A percentile compares a stretch with the other conserved stretches of the same genome.
phyloP scores from a whole-genome alignment of 1,140 invertebrate genomes.

The Nomia melanderi region DNA sequence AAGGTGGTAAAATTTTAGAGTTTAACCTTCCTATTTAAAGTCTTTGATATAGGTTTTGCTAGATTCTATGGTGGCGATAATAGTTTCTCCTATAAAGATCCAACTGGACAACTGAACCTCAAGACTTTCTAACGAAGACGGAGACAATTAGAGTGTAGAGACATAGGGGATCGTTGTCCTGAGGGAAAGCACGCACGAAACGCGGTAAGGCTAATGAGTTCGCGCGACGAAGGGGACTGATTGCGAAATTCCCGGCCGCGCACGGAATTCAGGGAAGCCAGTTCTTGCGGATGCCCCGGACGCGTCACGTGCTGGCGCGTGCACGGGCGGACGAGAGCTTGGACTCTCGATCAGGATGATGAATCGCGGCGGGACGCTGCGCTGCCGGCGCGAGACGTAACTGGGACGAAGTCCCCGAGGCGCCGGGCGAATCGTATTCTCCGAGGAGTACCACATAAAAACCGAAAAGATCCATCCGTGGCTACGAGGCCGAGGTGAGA shows the following conservation, averaged over 20 bases:
- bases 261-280: neutral
- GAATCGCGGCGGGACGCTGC: neutral
- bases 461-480: constrained; percentile 51
- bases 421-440: constrained; percentile 29
- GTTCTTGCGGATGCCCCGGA: neutral
- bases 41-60: too few species aligned
- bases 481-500: constrained; percentile 71
- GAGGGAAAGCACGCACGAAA: neutral
- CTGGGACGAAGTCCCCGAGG: constrained; percentile 36
- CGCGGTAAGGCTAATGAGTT: neutral
- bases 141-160: too few species aligned
- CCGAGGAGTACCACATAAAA: constrained; percentile 46
- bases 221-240: neutral
- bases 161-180: too few species aligned
- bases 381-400: constrained; percentile 9
- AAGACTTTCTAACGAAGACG: too few species aligned
- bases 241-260: neutral
- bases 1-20: too few species aligned
- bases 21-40: too few species aligned
- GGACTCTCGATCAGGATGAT: constrained; percentile 21
- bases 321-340: neutral
- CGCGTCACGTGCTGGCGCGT: constrained; percentile 11
- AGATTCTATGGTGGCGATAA: too few species aligned
- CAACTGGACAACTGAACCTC: too few species aligned
- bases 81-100: too few species aligned